Percentiles rank a stretch among this genome's conserved stretches.
These are phyloP conservation scores for Perca schrenkii DNA, from an alignment of 2,113 vertebrate genomes.

Conservation along the genomic window DNA sequence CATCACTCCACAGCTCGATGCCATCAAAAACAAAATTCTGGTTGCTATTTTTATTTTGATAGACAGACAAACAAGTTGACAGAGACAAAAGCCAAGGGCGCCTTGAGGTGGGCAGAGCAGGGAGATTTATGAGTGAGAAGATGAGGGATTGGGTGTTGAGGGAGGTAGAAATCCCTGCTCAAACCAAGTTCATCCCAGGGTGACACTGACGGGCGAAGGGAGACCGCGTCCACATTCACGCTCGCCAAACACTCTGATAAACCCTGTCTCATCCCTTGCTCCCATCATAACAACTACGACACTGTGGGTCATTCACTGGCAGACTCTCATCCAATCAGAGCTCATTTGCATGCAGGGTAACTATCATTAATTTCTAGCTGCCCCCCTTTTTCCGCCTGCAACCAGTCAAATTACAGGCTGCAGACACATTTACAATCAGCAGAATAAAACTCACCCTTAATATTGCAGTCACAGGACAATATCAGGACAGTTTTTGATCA, in stretches of 20 bases:
- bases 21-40: not conserved
- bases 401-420: conserved; percentile 54
- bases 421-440: conserved; percentile 36
- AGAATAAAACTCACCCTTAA: not conserved
- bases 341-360: conserved; percentile 25
- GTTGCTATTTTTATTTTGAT: conserved; percentile 44
- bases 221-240: not conserved
- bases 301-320: conserved; percentile 24
- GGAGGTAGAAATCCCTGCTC: conserved; percentile 45
- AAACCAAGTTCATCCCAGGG: conserved; percentile 37
- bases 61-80: conserved; percentile 48
- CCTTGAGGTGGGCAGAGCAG: conserved; percentile 44
- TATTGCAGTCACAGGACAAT: not conserved
- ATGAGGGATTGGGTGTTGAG: conserved; percentile 41
- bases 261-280: not conserved
- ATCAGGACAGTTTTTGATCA: not conserved
- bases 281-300: conserved; percentile 20
- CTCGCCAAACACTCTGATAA: not conserved
- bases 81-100: conserved; percentile 54
- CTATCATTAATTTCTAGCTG: not conserved
- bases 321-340: conserved; percentile 42
- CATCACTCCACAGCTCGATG: not conserved
- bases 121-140: conserved; percentile 57
- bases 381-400: conserved; percentile 22
- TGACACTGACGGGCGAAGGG: conserved; percentile 20